Evolutionary conservation across 2,888 invertebrate genomes (phyloP).

Genomic region (Orthosia gothica): DNA sequence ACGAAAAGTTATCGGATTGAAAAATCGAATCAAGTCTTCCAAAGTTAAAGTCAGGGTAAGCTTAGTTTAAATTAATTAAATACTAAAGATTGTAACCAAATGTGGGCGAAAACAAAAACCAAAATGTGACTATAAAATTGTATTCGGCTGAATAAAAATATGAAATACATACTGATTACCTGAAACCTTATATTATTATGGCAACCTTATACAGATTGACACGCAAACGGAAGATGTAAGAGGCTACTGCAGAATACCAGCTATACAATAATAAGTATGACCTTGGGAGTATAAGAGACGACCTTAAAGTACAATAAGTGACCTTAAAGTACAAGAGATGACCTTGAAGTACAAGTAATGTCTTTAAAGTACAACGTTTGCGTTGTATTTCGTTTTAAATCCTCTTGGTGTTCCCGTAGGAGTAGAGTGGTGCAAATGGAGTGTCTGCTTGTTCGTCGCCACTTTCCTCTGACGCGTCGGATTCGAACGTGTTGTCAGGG

Average conservation of each 20-base stretch:
- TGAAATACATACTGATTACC: conserved; percentile 81
- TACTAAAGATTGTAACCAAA: conserved; percentile 10
- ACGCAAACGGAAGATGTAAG: conserved; percentile 55
- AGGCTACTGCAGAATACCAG: conserved; percentile 51
- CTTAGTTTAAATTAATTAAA: neutral
- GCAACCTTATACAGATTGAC: conserved; percentile 68
- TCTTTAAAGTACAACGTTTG: conserved; percentile 48
- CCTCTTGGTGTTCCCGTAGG: conserved; percentile 89
- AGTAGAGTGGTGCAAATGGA: conserved; percentile 89
- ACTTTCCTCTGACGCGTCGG: conserved; percentile 98
- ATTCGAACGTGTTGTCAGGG: conserved; percentile 99
- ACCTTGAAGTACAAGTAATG: conserved; percentile 46
- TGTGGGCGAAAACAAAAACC: conserved; percentile 70
- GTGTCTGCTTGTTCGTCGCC: conserved; percentile 93
- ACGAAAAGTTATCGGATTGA: neutral
- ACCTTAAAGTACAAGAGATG: conserved; percentile 41
- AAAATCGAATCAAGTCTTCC: neutral
- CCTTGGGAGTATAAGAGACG: conserved; percentile 48
- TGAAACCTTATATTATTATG: conserved; percentile 71
- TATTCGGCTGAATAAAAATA: conserved; percentile 85
- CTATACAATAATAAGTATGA: conserved; percentile 61
- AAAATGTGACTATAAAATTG: conserved; percentile 84
- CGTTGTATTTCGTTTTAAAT: conserved; percentile 74
- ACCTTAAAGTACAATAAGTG: conserved; percentile 39
- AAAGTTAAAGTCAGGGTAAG: neutral